Conservation (phyloP, 1,140 invertebrate species). For the Carposina sasakii region DNA sequence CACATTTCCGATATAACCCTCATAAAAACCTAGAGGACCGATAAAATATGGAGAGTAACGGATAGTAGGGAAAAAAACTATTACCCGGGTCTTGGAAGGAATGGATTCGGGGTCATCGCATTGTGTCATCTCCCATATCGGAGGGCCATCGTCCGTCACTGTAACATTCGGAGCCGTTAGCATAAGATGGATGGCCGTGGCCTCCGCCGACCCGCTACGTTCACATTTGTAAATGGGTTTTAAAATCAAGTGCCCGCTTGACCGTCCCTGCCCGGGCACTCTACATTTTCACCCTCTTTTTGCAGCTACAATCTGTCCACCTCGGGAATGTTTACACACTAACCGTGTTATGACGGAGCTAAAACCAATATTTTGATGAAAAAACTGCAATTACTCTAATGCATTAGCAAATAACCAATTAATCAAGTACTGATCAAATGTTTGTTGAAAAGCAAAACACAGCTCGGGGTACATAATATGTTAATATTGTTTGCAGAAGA, state of each 20-base stretch:
- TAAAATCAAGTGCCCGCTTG: slow-evolving; percentile 29
- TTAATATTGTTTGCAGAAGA: slow-evolving; percentile 26
- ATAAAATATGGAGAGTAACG: slow-evolving; percentile 45
- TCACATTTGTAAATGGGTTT: slow-evolving; percentile 49
- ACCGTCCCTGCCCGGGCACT: slow-evolving; percentile 18
- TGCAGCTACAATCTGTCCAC: slow-evolving; percentile 5
- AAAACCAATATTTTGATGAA: too few species aligned
- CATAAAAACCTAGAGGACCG: slow-evolving; percentile 35
- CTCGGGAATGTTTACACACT: too few species aligned
- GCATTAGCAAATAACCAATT: slow-evolving; percentile 24
- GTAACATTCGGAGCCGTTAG: slow-evolving; percentile 20
- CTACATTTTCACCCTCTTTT: slow-evolving; percentile 9
- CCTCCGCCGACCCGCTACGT: slow-evolving; percentile 17
- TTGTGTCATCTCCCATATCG: slow-evolving; percentile 52
- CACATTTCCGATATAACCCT: slow-evolving; percentile 42
- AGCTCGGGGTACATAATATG: slow-evolving; percentile 19
- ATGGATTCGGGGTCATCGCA: slow-evolving; percentile 55
- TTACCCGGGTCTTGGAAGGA: slow-evolving; percentile 37
- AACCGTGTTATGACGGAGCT: too few species aligned
- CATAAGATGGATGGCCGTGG: slow-evolving; percentile 38
- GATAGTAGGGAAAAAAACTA: slow-evolving; percentile 44
- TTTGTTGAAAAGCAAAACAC: slow-evolving; percentile 15
- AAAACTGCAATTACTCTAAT: slow-evolving; percentile 9
- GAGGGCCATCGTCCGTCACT: slow-evolving; percentile 36
- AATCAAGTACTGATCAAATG: slow-evolving; percentile 23